Percentiles rank a stretch among this genome's conserved stretches.
These are phyloP conservation scores for Caenorhabditis latens DNA, from an alignment of 1,140 invertebrate species.

Conservation along the genomic window DNA sequence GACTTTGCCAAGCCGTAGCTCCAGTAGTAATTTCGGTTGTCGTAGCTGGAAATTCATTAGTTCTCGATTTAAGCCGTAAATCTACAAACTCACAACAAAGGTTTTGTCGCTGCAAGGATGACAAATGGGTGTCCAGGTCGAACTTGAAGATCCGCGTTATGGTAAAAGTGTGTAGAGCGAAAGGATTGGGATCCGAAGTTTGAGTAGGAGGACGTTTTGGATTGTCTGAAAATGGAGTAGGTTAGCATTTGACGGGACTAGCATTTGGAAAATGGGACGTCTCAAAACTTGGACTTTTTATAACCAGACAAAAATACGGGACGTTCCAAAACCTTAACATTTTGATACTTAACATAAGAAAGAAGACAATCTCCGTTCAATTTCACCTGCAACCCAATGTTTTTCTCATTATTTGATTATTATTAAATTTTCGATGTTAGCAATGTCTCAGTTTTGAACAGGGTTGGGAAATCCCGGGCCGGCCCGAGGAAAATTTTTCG, in stretches of 20 bases:
- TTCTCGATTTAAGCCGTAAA: background rate
- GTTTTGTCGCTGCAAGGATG: background rate
- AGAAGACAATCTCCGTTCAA: no score
- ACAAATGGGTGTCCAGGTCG: conserved; percentile 32
- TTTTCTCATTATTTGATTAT: no score
- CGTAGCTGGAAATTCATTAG: background rate
- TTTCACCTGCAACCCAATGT: no score
- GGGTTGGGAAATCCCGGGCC: no score
- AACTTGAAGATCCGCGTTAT: background rate
- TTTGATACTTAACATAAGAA: no score
- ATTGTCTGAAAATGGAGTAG: background rate
- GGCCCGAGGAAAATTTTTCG: no score
- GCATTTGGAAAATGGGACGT: background rate
- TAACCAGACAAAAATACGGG: no score
- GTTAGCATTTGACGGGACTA: background rate
- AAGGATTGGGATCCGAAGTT: background rate
- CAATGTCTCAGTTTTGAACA: no score
- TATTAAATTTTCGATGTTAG: no score
- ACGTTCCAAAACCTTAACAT: no score
- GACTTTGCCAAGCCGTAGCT: conserved; percentile 29
- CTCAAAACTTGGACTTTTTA: background rate
- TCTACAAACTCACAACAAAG: conserved; percentile 9
- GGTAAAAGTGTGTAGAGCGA: background rate
- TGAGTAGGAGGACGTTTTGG: conserved; percentile 1
- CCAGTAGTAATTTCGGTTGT: conserved; percentile 45